Base-by-base conservation (phyloP, 2,113 vertebrate species). In the Ptychochromis oligacanthus region DNA sequence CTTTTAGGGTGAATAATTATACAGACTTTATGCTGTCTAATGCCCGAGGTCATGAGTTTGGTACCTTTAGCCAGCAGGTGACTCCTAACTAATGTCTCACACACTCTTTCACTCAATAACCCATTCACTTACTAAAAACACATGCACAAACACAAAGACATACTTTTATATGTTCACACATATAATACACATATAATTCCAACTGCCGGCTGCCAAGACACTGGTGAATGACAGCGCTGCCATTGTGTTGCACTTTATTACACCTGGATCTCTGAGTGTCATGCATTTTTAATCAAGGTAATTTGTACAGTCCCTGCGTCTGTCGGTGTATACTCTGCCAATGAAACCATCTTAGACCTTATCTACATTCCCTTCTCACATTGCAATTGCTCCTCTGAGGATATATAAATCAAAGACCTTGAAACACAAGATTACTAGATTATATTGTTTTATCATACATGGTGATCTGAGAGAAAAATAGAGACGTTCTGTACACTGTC, bases 221-320 rank as follows among this genome's bases (percentile, higher is more conserved):
- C 78, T 60, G 57, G 83, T 91, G 91, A 92, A 84, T 82, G 80
- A 89, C 89, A 87, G 88, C 38, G 31, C 90, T 92, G 94, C 91
- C 87, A 91, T 60, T 84, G 87, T 90, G 78, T 87, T 91, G 85
- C 88, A 94, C 92, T 95, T 93, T 94, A 94, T 93, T 95, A 94
- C 90, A 96, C 93, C 93, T 96, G 92, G 81, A 96, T 92, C 92
- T 85, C 85, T 84, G 88, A 79, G 91, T 85, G 92, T 95, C 94
- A 95, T 95, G 94, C 94, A 95, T 96, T 95, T 96, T 96, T 96
- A 94, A 96, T 95, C 58, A 81, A 82, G 85, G 90, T 94, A 93
- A 96, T 96, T 96, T 96, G 91, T 93, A 94, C 91, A 92, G 83
- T 88, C 79, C 77, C 83, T 62, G 84, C 81, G 61, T 90, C 87